phyloP scores from a whole-genome alignment of 1,140 invertebrate genomes.

The Coenobita brevimanus region DNA sequence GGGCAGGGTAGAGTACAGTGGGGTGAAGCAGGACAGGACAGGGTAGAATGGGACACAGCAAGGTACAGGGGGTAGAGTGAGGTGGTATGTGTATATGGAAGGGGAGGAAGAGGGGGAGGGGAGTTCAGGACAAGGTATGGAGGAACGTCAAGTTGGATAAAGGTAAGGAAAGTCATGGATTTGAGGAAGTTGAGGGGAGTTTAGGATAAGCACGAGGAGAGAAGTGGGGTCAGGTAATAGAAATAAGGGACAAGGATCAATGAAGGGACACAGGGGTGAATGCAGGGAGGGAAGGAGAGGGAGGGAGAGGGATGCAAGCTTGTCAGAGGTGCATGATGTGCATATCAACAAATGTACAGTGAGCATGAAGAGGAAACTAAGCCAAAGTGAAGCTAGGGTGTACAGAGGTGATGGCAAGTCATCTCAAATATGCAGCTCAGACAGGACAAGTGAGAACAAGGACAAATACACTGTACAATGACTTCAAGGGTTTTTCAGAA shows the following conservation, averaged over 20 bases:
- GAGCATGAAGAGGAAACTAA: too few relatives aligned
- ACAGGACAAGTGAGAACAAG: too few relatives aligned
- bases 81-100: not conserved
- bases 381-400: too few relatives aligned
- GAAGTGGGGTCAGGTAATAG: not conserved
- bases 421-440: too few relatives aligned
- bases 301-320: not conserved
- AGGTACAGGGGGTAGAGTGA: not conserved
- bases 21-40: not conserved
- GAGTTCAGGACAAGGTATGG: not conserved
- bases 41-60: not conserved
- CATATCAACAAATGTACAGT: too few relatives aligned
- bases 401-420: too few relatives aligned
- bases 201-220: not conserved
- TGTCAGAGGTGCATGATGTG: too few relatives aligned
- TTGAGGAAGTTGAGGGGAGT: not conserved
- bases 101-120: not conserved
- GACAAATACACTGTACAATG: too few relatives aligned
- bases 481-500: too few relatives aligned
- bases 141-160: not conserved
- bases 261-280: not conserved
- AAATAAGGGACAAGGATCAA: not conserved
- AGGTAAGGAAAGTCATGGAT: not conserved
- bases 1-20: slow-evolving; percentile 8
- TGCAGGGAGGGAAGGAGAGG: not conserved